These are phyloP conservation scores for Patiria miniata DNA, from an alignment of 35 echinoderm and acorn worm genomes.

Conservation along the genomic window DNA sequence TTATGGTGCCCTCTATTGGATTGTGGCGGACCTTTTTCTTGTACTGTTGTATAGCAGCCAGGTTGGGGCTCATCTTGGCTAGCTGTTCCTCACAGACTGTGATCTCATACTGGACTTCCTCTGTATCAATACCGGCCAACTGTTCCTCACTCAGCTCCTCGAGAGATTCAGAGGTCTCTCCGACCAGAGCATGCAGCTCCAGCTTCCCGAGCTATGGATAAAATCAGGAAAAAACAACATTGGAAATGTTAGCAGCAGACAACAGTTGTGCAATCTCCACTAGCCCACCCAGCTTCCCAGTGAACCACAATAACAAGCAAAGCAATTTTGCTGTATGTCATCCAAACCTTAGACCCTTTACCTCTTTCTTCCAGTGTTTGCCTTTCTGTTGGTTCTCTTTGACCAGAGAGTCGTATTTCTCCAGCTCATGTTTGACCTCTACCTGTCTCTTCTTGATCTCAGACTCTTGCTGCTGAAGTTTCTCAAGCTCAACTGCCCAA, in stretches of 20 bases:
- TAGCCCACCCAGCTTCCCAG: not conserved
- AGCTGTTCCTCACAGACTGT: conserved; percentile 86
- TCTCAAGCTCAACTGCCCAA: conserved; percentile 57
- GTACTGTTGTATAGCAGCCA: conserved; percentile 94
- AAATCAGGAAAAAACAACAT: not conserved
- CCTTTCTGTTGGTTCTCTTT: conserved; percentile 94
- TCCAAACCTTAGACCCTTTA: too few relatives aligned
- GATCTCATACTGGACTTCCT: conserved; percentile 88
- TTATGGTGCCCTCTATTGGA: too few relatives aligned
- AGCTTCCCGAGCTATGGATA: conserved; percentile 75
- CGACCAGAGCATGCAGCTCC: conserved; percentile 64
- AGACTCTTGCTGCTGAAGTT: conserved; percentile 75
- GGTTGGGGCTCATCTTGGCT: conserved; percentile 88
- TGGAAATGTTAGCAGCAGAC: not conserved
- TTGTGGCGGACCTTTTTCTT: conserved; percentile 86
- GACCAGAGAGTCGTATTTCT: conserved; percentile 68
- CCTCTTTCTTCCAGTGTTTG: conserved; percentile 99
- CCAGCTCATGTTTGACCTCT: conserved; percentile 90
- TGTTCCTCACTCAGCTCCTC: conserved; percentile 61
- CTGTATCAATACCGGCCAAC: conserved; percentile 40
- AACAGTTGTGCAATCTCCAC: not conserved
- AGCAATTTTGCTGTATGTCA: too few relatives aligned
- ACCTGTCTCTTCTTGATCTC: conserved; percentile 80
- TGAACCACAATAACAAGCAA: not conserved
- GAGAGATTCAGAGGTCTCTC: conserved; percentile 77